Evolutionary conservation across 2,888 invertebrate species (phyloP).

Genomic region (Pyrrhosoma nymphula): DNA sequence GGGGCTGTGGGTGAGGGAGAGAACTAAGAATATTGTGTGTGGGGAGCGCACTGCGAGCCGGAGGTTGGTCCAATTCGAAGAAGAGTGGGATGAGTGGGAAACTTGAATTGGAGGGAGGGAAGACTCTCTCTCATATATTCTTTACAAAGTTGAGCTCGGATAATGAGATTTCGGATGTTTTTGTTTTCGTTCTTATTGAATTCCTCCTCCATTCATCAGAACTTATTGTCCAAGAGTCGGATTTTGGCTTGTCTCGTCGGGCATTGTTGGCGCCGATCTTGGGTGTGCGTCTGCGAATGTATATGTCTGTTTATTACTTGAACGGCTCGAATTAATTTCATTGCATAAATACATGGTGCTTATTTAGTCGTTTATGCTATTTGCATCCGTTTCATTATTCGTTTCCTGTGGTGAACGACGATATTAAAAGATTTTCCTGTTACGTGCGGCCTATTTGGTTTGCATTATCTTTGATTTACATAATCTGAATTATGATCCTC

Average conservation of each 20-base stretch:
- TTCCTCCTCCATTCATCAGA: background rate
- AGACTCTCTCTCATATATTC: background rate
- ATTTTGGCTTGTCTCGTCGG: background rate
- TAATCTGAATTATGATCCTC: no score
- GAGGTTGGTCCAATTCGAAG: background rate
- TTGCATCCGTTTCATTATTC: background rate
- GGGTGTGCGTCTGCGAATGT: background rate
- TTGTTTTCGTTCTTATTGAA: conserved; percentile 28
- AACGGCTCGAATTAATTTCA: background rate
- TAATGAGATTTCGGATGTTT: conserved; percentile 51
- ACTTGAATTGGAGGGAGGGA: background rate
- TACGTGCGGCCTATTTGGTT: background rate
- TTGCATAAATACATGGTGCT: background rate
- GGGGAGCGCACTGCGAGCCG: background rate
- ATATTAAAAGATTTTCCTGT: background rate
- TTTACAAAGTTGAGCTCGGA: conserved; percentile 17
- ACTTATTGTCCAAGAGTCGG: background rate
- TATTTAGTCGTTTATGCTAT: background rate
- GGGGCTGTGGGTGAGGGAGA: no score
- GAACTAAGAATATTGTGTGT: background rate
- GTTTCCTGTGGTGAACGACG: background rate
- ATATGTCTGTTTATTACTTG: background rate
- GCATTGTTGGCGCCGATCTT: background rate
- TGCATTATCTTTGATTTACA: no score
- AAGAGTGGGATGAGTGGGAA: background rate